phyloP scores from a whole-genome alignment of 2,113 vertebrate genomes.

The Pollimyrus isidori region DNA sequence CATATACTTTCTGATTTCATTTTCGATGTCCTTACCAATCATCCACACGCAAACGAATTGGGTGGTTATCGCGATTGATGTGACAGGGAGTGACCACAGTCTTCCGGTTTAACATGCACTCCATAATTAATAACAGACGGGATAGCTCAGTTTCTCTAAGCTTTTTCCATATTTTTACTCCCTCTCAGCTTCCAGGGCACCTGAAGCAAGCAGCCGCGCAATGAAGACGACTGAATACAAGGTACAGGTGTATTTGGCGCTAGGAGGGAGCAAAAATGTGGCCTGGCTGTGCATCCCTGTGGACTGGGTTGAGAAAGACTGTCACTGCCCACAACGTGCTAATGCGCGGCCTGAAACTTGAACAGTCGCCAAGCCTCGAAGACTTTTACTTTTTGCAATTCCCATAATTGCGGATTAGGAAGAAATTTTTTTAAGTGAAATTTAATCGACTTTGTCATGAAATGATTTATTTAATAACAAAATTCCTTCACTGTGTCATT shows the following conservation, averaged over 20 bases:
- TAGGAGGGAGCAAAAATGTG: neutral
- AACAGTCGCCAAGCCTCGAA: neutral
- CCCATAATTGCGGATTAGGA: neutral
- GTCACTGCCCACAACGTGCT: neutral
- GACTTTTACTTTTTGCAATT: neutral
- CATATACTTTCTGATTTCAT: conserved; percentile 55
- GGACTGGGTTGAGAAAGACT: neutral
- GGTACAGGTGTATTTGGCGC: neutral
- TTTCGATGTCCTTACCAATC: conserved; percentile 50
- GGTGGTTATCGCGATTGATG: conserved; percentile 14
- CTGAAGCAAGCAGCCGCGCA: neutral
- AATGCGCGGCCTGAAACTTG: neutral
- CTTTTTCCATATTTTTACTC: neutral
- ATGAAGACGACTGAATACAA: neutral
- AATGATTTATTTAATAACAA: neutral
- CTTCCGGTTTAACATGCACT: neutral
- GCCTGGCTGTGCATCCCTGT: neutral
- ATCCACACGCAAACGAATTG: conserved; percentile 46
- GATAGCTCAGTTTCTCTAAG: neutral
- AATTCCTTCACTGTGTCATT: neutral
- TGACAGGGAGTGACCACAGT: neutral
- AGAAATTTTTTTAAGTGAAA: neutral
- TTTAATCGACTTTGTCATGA: neutral
- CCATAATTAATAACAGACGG: neutral
- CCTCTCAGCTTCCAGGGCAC: neutral